These are phyloP conservation scores for Syritta pipiens DNA, from an alignment of 2,888 invertebrate species.

Conservation along the genomic window DNA sequence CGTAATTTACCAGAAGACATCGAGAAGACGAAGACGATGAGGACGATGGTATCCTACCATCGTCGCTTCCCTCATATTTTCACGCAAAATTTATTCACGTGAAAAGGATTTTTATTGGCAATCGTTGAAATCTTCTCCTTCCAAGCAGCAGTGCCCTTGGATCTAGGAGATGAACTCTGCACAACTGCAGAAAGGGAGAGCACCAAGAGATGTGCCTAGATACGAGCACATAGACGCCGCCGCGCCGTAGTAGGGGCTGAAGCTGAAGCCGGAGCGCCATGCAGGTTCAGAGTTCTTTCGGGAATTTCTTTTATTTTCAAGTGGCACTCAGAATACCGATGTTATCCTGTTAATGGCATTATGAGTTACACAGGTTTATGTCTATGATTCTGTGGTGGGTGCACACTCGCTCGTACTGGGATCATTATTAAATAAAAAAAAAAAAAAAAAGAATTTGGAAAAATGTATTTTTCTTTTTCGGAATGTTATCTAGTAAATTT, in stretches of 20 bases:
- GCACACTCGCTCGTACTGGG: slow-evolving; percentile 47
- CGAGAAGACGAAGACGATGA: not conserved
- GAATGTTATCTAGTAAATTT: slow-evolving; percentile 55
- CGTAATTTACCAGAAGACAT: slow-evolving; percentile 38
- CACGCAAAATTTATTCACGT: slow-evolving; percentile 64
- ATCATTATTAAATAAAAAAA: slow-evolving; percentile 58
- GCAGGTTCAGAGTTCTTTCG: slow-evolving; percentile 15
- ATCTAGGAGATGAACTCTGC: slow-evolving; percentile 45
- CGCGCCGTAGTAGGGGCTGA: too few relatives aligned
- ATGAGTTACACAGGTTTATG: slow-evolving; percentile 53
- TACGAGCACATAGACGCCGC: not conserved
- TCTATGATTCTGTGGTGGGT: slow-evolving; percentile 6
- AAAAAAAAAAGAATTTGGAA: slow-evolving; percentile 48
- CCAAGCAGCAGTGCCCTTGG: slow-evolving; percentile 40
- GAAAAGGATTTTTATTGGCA: slow-evolving; percentile 65
- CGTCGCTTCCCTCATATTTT: slow-evolving; percentile 43
- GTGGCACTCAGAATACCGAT: slow-evolving; percentile 47
- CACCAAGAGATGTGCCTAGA: slow-evolving; percentile 1
- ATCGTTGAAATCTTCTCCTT: slow-evolving; percentile 48
- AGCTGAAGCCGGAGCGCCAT: not conserved
- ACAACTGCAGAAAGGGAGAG: slow-evolving; percentile 36
- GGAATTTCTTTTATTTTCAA: slow-evolving; percentile 31
- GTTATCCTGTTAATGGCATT: slow-evolving; percentile 54
- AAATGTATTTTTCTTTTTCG: slow-evolving; percentile 49
- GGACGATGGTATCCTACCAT: not conserved